Evolutionary conservation across 1,140 invertebrate species (phyloP).

Genomic region (Thaumetopoea pityocampa): DNA sequence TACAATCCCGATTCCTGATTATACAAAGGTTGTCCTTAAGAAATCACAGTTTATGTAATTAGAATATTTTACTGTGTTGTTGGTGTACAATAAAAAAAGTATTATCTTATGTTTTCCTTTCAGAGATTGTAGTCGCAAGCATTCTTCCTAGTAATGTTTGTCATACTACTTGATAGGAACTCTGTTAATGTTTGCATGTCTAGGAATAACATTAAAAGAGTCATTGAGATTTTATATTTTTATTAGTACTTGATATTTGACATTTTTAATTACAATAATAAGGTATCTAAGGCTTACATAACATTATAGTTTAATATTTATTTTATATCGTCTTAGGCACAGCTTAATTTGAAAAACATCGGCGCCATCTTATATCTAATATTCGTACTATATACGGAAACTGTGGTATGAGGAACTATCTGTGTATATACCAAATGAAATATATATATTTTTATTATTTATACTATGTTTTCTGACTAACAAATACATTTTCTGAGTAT

Average conservation of each 20-base stretch:
- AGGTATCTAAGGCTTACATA: conserved; percentile 30
- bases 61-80: too few species aligned
- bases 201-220: too few species aligned
- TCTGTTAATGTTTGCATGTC: too few species aligned
- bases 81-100: not conserved
- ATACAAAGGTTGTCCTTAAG: too few species aligned
- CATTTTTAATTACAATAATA: conserved; percentile 54
- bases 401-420: conserved; percentile 5
- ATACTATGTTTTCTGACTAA: not conserved
- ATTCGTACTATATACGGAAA: conserved; percentile 5
- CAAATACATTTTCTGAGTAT: too few species aligned
- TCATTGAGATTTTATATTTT: conserved; percentile 24
- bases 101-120: too few species aligned
- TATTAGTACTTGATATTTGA: conserved; percentile 44
- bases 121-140: too few species aligned
- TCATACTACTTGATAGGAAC: too few species aligned
- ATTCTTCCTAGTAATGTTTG: too few species aligned
- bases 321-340: conserved; percentile 53
- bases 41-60: too few species aligned
- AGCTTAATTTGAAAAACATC: conserved; percentile 18
- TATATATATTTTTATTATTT: not conserved
- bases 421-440: not conserved
- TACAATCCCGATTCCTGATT: too few species aligned
- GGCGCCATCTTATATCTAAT: conserved; percentile 2
- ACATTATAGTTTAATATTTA: conserved; percentile 49